These are phyloP conservation scores for Brenthis daphne DNA, from an alignment of 2,888 invertebrate genomes.

Conservation along the genomic window DNA sequence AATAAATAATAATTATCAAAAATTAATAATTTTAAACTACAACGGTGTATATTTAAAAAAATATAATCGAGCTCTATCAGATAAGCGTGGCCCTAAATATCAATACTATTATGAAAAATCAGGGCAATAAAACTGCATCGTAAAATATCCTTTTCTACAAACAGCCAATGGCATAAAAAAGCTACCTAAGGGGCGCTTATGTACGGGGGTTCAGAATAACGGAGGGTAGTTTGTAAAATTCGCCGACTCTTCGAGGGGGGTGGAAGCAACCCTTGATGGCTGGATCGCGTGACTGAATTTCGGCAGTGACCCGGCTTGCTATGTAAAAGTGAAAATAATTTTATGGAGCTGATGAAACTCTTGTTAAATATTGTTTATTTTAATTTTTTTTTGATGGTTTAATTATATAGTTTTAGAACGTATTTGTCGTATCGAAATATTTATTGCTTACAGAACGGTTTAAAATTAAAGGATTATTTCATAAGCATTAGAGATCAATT, in stretches of 20 bases:
- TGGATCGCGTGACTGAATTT: conserved; percentile 81
- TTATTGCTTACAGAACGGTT: too few relatives aligned
- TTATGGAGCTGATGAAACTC: conserved; percentile 56
- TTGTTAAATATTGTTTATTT: not conserved
- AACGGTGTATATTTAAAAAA: too few relatives aligned
- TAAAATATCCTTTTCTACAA: conserved; percentile 59
- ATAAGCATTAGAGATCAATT: too few relatives aligned
- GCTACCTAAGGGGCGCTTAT: conserved; percentile 56
- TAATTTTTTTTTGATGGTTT: not conserved
- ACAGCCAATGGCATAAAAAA: conserved; percentile 58
- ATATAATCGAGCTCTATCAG: too few relatives aligned
- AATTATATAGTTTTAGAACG: not conserved
- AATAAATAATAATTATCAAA: too few relatives aligned
- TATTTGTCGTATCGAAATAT: too few relatives aligned
- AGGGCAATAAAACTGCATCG: conserved; percentile 59
- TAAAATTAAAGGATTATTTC: too few relatives aligned
- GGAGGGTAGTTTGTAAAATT: conserved; percentile 78
- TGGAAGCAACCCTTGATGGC: conserved; percentile 77
- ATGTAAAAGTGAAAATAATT: conserved; percentile 80
- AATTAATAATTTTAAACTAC: too few relatives aligned
- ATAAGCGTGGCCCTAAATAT: conserved; percentile 22
- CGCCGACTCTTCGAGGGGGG: conserved; percentile 62
- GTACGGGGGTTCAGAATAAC: conserved; percentile 65
- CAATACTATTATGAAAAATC: conserved; percentile 50
- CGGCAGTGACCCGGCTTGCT: conserved; percentile 78